Conservation (phyloP, 2,888 invertebrate genomes). For the Chrysomela aeneicollis region DNA sequence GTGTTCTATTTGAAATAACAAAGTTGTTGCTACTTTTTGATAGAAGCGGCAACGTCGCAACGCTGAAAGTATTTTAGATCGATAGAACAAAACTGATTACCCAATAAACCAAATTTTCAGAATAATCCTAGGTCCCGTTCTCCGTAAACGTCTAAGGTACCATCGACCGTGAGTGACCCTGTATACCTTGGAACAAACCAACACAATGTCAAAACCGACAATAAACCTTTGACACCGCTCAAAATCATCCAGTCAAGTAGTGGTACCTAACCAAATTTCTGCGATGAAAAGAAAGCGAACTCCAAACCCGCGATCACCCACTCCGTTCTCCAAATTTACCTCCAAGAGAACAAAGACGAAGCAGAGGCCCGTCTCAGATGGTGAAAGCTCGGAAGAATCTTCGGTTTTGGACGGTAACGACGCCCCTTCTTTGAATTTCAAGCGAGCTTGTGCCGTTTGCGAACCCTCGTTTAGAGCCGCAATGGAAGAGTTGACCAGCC, state of each 20-base stretch:
- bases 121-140: too few relatives aligned
- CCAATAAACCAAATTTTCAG: too few relatives aligned
- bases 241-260: not conserved
- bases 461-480: constrained; percentile 26
- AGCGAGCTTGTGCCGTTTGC: constrained; percentile 25
- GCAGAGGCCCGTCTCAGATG: not conserved
- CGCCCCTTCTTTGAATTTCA: constrained; percentile 19
- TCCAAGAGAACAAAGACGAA: not conserved
- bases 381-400: not conserved
- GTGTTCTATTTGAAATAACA: too few relatives aligned
- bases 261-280: not conserved
- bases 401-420: not conserved
- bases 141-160: too few relatives aligned
- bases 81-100: too few relatives aligned
- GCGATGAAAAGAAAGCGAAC: not conserved
- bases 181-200: too few relatives aligned
- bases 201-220: not conserved
- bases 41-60: too few relatives aligned
- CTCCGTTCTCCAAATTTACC: not conserved
- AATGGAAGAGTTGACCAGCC: constrained; percentile 19
- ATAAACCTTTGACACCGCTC: not conserved
- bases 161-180: too few relatives aligned
- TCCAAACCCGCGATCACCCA: not conserved
- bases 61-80: too few relatives aligned
- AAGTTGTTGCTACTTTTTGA: too few relatives aligned